Conservation (phyloP, 1,140 invertebrate genomes). For the Drosophila lini region DNA sequence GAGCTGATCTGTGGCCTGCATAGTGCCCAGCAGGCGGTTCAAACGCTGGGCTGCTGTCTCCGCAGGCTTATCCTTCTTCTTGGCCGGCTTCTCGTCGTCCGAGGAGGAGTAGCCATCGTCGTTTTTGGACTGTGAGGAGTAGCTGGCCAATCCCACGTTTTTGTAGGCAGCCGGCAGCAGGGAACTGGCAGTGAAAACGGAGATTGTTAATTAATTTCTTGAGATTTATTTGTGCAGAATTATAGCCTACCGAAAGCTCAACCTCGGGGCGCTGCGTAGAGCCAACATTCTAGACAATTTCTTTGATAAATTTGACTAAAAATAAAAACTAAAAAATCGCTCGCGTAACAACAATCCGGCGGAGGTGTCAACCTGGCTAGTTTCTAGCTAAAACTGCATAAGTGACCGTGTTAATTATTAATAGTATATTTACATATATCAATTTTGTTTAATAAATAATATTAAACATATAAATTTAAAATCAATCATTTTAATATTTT, state of each 20-base stretch:
- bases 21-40: constrained; percentile 71
- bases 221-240: background rate
- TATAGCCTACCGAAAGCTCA: constrained; percentile 40
- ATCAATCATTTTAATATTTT: no score
- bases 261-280: constrained; percentile 38
- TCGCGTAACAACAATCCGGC: constrained; percentile 70
- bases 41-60: constrained; percentile 73
- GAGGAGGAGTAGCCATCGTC: constrained; percentile 69
- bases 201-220: background rate
- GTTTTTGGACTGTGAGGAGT: constrained; percentile 63
- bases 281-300: constrained; percentile 54
- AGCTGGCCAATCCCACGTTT: constrained; percentile 59
- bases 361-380: background rate
- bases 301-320: constrained; percentile 46
- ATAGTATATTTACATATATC: no score
- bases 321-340: constrained; percentile 53
- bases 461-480: no score
- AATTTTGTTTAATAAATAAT: background rate
- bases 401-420: no score
- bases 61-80: constrained; percentile 36
- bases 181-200: constrained; percentile 22
- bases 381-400: background rate
- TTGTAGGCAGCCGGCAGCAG: constrained; percentile 56
- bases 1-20: constrained; percentile 66
- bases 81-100: constrained; percentile 65